Conservation (phyloP, 2,888 invertebrate genomes). For the Penaeus monodon region DNA sequence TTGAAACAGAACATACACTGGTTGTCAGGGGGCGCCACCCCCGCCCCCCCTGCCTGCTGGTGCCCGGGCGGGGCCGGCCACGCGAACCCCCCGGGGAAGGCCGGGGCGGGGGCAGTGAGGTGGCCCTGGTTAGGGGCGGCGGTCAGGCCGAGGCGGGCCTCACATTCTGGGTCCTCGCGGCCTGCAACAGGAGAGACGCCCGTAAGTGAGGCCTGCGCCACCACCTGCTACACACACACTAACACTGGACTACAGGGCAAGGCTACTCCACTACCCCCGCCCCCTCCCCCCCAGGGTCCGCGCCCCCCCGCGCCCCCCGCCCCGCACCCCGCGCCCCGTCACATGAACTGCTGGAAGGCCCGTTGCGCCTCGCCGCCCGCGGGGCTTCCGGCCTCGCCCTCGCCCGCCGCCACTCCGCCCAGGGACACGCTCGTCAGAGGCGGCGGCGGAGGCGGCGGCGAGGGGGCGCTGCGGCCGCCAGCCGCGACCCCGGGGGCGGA, state of each 20-base stretch:
- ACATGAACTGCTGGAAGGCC: conserved; percentile 52
- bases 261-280: conserved; percentile 30
- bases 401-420: neutral
- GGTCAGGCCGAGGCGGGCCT: conserved; percentile 51
- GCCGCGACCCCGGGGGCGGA: conserved; percentile 2
- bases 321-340: conserved; percentile 42
- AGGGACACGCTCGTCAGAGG: conserved; percentile 22
- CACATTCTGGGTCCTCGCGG: conserved; percentile 51
- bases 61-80: conserved; percentile 53
- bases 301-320: conserved; percentile 8
- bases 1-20: conserved; percentile 64
- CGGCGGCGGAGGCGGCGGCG: conserved; percentile 7
- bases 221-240: conserved; percentile 39
- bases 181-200: conserved; percentile 62
- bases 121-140: conserved; percentile 38
- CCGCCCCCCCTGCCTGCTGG: conserved; percentile 43
- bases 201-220: conserved; percentile 42
- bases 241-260: conserved; percentile 50
- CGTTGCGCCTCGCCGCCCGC: conserved; percentile 43
- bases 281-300: conserved; percentile 24
- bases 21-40: conserved; percentile 56
- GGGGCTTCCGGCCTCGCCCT: conserved; percentile 21
- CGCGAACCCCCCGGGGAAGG: conserved; percentile 51
- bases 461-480: conserved; percentile 18
- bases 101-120: conserved; percentile 44